Evolutionary conservation across 2,888 invertebrate genomes (phyloP).

Genomic region (Labia minor): DNA sequence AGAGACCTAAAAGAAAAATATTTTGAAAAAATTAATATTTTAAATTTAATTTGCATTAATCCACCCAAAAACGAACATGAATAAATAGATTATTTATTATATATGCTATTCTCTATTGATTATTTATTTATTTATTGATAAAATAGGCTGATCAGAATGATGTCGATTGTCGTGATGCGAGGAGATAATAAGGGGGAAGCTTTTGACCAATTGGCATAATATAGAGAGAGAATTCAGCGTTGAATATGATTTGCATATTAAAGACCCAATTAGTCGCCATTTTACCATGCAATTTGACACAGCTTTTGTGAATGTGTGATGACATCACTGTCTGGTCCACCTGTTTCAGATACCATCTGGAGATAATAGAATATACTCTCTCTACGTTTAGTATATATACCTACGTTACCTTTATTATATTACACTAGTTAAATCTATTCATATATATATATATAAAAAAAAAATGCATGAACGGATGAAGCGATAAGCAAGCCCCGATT

Average conservation of each 20-base stretch:
- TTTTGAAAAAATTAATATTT: too few relatives aligned
- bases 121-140: background rate
- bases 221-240: background rate
- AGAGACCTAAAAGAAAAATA: too few relatives aligned
- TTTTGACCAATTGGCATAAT: slow-evolving; percentile 13
- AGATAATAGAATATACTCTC: background rate
- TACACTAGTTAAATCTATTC: too few relatives aligned
- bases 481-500: background rate
- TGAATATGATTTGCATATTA: slow-evolving; percentile 13
- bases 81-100: too few relatives aligned
- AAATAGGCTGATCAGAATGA: background rate
- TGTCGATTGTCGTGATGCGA: background rate
- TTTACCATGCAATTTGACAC: background rate
- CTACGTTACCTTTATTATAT: background rate
- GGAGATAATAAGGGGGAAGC: background rate
- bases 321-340: slow-evolving; percentile 13
- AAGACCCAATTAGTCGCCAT: slow-evolving; percentile 1
- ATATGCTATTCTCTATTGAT: background rate
- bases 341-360: slow-evolving; percentile 5
- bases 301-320: slow-evolving; percentile 7
- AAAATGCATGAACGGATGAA: background rate
- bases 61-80: too few relatives aligned
- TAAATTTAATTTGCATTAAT: too few relatives aligned
- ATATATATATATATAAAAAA: background rate
- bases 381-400: too few relatives aligned